phyloP scores from a whole-genome alignment of 2,888 invertebrate genomes.

The Cosmia pyralina region DNA sequence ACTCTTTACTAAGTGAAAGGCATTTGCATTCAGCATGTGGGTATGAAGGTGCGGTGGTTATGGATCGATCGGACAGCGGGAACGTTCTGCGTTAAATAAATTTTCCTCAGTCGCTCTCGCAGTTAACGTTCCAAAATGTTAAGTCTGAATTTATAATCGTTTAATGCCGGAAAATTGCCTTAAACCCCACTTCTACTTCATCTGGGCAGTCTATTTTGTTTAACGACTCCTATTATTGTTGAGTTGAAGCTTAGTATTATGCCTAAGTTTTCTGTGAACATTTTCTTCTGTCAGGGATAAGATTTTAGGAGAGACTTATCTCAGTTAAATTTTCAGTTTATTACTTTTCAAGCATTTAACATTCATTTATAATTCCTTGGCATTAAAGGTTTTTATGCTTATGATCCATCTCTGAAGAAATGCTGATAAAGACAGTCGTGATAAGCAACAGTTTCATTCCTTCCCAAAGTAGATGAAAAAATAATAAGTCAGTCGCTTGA shows the following conservation, averaged over 20 bases:
- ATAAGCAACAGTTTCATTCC: background rate
- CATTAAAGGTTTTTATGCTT: conserved; percentile 11
- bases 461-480: conserved; percentile 10
- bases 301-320: conserved; percentile 23
- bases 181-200: conserved; percentile 42
- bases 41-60: conserved; percentile 58
- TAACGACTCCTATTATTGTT: conserved; percentile 52
- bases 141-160: conserved; percentile 64
- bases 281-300: conserved; percentile 18
- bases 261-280: conserved; percentile 24
- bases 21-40: conserved; percentile 77
- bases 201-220: conserved; percentile 51
- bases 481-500: conserved; percentile 1
- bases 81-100: conserved; percentile 57
- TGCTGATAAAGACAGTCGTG: background rate
- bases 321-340: conserved; percentile 31
- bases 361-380: conserved; percentile 32
- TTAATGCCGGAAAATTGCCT: conserved; percentile 59
- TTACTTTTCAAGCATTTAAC: conserved; percentile 26
- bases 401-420: background rate
- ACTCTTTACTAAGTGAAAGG: conserved; percentile 81
- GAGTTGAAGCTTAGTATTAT: conserved; percentile 28
- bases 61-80: conserved; percentile 44
- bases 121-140: conserved; percentile 54
- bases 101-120: conserved; percentile 45